Evolutionary conservation across 2,113 vertebrate genomes (phyloP).

Genomic region (Neodon shergylaensis): DNA sequence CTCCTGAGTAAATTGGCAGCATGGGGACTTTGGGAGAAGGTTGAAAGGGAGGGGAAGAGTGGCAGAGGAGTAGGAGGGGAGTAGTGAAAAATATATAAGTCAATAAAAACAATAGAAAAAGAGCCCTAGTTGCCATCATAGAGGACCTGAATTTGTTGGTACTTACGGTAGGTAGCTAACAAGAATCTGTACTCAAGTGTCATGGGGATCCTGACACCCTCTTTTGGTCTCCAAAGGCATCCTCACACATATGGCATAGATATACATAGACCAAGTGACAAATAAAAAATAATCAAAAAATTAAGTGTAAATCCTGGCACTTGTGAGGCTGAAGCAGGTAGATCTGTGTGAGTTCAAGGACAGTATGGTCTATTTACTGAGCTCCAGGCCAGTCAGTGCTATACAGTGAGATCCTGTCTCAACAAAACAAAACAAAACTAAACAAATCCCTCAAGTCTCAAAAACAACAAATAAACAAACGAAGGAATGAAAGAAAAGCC

Average conservation of each 20-base stretch:
- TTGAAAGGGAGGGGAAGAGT: too few species aligned
- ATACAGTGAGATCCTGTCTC: not conserved
- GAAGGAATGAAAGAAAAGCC: not conserved
- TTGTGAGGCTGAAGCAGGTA: not conserved
- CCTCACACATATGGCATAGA: not conserved
- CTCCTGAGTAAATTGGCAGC: too few species aligned
- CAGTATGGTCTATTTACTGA: not conserved
- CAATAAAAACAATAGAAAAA: too few species aligned
- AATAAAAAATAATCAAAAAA: not conserved
- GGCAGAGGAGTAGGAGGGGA: too few species aligned
- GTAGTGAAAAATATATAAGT: too few species aligned
- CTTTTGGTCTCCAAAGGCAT: not conserved
- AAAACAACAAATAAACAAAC: not conserved
- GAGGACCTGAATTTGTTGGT: not conserved
- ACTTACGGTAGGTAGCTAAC: not conserved
- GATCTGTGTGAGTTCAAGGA: not conserved
- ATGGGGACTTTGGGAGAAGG: too few species aligned
- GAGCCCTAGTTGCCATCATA: not conserved
- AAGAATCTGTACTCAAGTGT: not conserved
- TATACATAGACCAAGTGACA: not conserved
- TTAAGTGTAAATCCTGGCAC: not conserved
- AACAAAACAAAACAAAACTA: not conserved
- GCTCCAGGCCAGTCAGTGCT: not conserved
- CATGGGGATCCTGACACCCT: not conserved
- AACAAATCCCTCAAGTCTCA: not conserved